phyloP scores from a whole-genome alignment of 2,797 vertebrate species.

The Diplodus puntazzo region DNA sequence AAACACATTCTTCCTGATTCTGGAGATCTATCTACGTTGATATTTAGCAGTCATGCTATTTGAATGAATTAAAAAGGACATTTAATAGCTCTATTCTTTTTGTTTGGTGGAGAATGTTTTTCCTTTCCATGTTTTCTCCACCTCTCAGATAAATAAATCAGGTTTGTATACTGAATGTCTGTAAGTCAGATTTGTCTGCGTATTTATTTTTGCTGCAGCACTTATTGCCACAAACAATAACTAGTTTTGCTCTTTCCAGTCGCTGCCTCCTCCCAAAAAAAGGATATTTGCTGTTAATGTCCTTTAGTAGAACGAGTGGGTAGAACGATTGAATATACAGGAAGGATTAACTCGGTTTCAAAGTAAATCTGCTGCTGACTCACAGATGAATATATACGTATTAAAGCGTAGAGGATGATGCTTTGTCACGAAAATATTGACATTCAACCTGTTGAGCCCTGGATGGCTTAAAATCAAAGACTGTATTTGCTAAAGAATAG shows the following conservation, averaged over 20 bases:
- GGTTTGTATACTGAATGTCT: neutral
- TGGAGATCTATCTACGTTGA: neutral
- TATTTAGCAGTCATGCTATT: neutral
- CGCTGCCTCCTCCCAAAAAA: too few relatives aligned
- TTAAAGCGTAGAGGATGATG: neutral
- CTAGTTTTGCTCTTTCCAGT: too few relatives aligned
- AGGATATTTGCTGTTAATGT: neutral
- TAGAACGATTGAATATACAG: neutral
- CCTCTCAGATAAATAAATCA: too few relatives aligned
- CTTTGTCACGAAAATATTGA: too few relatives aligned
- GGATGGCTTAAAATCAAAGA: neutral
- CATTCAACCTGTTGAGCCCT: neutral
- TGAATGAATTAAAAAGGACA: neutral
- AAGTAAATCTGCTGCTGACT: neutral
- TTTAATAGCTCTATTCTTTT: neutral
- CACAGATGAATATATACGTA: neutral
- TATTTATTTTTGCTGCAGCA: too few relatives aligned
- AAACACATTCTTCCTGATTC: neutral
- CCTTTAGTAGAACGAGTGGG: neutral
- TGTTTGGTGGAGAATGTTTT: too few relatives aligned
- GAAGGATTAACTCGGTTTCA: neutral
- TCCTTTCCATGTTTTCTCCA: too few relatives aligned
- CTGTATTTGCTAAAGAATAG: neutral
- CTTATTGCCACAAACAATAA: too few relatives aligned
- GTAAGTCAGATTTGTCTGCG: neutral